Conservation (phyloP, 2,888 invertebrate species). For the Dyspetes luteomarginatus region DNA sequence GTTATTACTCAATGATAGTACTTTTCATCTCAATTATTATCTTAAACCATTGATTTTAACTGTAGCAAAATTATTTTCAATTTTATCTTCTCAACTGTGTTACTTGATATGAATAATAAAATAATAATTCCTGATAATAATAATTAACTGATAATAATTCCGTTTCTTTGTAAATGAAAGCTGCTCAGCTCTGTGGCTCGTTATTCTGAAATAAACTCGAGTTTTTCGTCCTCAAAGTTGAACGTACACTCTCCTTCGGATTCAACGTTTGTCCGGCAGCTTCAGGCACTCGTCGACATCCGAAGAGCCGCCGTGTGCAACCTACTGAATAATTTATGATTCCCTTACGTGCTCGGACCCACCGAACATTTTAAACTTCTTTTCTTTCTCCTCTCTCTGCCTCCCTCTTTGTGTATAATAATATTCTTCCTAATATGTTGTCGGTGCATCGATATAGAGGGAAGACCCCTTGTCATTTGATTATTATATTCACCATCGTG, state of each 20-base stretch:
- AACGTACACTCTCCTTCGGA: slow-evolving; percentile 31
- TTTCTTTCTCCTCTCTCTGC: background rate
- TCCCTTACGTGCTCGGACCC: slow-evolving; percentile 47
- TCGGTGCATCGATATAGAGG: slow-evolving; percentile 8
- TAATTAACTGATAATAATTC: too few species aligned
- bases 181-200: too few species aligned
- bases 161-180: background rate
- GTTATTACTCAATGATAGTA: too few species aligned
- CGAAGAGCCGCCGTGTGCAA: slow-evolving; percentile 16
- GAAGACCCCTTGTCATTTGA: slow-evolving; percentile 17
- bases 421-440: background rate
- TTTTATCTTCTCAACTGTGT: too few species aligned
- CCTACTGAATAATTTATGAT: slow-evolving; percentile 55
- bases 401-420: background rate
- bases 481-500: slow-evolving; percentile 1
- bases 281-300: slow-evolving; percentile 41
- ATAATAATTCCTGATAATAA: too few species aligned
- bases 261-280: slow-evolving; percentile 35
- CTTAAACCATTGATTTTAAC: too few species aligned
- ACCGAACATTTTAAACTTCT: slow-evolving; percentile 2
- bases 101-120: too few species aligned
- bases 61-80: too few species aligned
- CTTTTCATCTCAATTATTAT: too few species aligned
- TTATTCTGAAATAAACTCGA: slow-evolving; percentile 8
- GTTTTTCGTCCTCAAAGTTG: slow-evolving; percentile 36